Conservation (phyloP, 2,113 vertebrate genomes). For the Bubo scandiacus region DNA sequence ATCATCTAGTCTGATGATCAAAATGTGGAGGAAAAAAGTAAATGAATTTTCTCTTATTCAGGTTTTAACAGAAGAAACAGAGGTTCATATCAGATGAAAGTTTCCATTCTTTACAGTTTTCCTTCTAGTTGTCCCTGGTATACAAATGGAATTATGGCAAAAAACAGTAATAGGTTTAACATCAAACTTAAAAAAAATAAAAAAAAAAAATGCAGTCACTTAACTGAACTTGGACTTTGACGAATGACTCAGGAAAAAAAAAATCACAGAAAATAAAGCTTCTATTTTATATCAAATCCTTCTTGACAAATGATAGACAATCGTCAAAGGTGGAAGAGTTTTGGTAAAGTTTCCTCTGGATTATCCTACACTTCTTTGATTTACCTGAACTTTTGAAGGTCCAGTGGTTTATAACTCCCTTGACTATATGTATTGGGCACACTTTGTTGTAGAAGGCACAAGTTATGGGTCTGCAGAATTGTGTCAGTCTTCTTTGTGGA, state of each 20-base stretch:
- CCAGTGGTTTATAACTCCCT: not conserved
- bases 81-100: not conserved
- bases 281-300: not conserved
- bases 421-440: not conserved
- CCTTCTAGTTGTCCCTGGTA: not conserved
- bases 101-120: not conserved
- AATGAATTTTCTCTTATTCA: slow-evolving; percentile 18
- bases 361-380: not conserved
- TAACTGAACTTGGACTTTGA: not conserved
- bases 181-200: not conserved
- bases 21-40: not conserved
- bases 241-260: not conserved
- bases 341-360: not conserved
- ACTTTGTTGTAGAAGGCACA: not conserved
- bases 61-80: not conserved
- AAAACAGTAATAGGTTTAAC: not conserved
- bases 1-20: not conserved
- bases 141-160: not conserved
- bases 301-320: not conserved
- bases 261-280: not conserved
- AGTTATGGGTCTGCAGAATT: not conserved
- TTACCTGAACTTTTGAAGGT: not conserved
- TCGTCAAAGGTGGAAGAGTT: not conserved
- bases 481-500: not conserved
- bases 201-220: not conserved